These are phyloP conservation scores for Alouatta palliata DNA, from an alignment of 2,113 vertebrate genomes.

Conservation along the genomic window DNA sequence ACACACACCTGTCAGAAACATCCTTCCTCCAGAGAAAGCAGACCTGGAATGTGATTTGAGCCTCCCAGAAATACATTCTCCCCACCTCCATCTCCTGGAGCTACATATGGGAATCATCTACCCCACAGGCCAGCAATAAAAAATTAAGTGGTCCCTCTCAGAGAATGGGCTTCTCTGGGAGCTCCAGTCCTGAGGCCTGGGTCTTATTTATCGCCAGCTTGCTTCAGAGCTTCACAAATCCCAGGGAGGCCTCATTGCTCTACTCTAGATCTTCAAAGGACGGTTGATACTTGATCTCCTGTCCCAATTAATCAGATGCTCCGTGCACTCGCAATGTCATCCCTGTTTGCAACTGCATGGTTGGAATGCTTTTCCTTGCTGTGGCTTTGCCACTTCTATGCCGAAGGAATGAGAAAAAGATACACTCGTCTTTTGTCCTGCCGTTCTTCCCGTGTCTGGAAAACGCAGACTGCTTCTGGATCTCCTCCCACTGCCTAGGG, in stretches of 20 bases:
- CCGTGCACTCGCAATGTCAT: slow-evolving; percentile 74
- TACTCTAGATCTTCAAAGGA: slow-evolving; percentile 76
- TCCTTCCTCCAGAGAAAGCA: slow-evolving; percentile 79
- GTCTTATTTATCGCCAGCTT: slow-evolving; percentile 77
- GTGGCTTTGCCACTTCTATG: slow-evolving; percentile 41
- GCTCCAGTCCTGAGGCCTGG: slow-evolving; percentile 66
- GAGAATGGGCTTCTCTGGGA: slow-evolving; percentile 61
- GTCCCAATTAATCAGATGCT: slow-evolving; percentile 79
- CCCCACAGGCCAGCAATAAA: slow-evolving; percentile 72
- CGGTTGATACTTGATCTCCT: slow-evolving; percentile 84
- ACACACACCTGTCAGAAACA: slow-evolving; percentile 71
- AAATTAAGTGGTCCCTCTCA: slow-evolving; percentile 50
- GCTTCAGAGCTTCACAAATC: slow-evolving; percentile 76
- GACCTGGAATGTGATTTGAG: slow-evolving; percentile 72
- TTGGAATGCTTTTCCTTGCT: slow-evolving; percentile 64
- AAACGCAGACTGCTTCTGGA: slow-evolving; percentile 45
- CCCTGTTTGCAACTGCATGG: slow-evolving; percentile 59
- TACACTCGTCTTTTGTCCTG: slow-evolving; percentile 10
- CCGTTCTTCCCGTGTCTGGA: slow-evolving; percentile 59
- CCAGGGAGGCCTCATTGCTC: slow-evolving; percentile 48
- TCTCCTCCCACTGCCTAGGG: too few relatives aligned
- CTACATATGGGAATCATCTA: slow-evolving; percentile 80
- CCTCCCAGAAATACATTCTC: slow-evolving; percentile 71
- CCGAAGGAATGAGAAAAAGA: slow-evolving; percentile 66
- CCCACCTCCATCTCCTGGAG: slow-evolving; percentile 53